These are phyloP conservation scores for Anas georgica DNA, from an alignment of 2,797 vertebrate species.

Conservation along the genomic window DNA sequence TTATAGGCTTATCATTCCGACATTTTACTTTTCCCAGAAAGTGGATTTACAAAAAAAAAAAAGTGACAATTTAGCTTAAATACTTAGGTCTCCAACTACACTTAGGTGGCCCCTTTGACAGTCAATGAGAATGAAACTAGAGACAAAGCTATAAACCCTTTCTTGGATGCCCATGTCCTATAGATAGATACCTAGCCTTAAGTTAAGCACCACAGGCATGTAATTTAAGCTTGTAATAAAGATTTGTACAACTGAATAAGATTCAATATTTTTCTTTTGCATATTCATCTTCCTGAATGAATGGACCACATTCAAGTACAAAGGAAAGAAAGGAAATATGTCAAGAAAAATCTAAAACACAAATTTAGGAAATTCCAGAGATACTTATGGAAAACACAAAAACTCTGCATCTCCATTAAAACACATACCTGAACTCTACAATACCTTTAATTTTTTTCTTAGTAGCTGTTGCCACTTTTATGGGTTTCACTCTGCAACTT, in stretches of 20 bases:
- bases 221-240: neutral
- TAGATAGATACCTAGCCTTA: neutral
- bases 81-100: neutral
- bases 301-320: neutral
- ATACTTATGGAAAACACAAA: neutral
- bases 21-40: neutral
- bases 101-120: neutral
- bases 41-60: neutral
- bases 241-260: neutral
- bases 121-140: neutral
- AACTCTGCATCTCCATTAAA: neutral
- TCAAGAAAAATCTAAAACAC: neutral
- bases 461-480: neutral
- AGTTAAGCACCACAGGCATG: neutral
- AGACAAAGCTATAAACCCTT: conserved; percentile 11
- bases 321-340: neutral
- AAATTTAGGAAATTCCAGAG: neutral
- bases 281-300: neutral
- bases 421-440: rapidly evolving
- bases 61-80: neutral
- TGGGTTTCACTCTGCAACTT: neutral
- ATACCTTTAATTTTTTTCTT: neutral
- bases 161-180: neutral
- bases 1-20: neutral
- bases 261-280: neutral